Evolutionary conservation across 2,888 invertebrate species (phyloP), one percentile per base, ranked within the genome.

Genomic region (Meiosimyza decipiens): DNA sequence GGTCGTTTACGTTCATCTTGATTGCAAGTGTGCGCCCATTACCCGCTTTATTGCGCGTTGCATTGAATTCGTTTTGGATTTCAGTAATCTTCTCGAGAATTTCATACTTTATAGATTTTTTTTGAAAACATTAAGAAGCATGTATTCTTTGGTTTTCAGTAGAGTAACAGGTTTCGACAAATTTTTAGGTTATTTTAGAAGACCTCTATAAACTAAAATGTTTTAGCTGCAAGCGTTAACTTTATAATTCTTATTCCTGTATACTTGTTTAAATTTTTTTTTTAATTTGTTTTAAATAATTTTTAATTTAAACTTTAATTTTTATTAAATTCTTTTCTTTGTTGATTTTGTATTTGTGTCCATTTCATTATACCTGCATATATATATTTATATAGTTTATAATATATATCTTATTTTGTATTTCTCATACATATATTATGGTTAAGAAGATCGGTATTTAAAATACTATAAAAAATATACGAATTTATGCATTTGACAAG

Each of bases 11-110:
- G 71, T 80, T 28, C 76, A 77, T 67, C 52, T 74, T 75, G 82
- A 85, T 79, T 87, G 87, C 82, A 81, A 86, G 79, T 87, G 87
- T 83, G 85, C 83, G 79, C 83, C 84, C 77, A 86, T 87, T 79
- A 85, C 86, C 71, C 86, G 86, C 70, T 87, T 87, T 79, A 80
- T 87, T 77, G 86, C 86, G 70, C 82, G 82, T 63, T 76, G 83
- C 75, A 84, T 87, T 76, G 84, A 86, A 71, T 86, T 83, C 79
- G 76, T 87, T 71, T 75, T 85, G 79, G 84, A 86, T 77, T 67
- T 83, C 73, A 80, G 82, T 77, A 86, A 87, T 80, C 73, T 85
- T 72, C 77, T 87, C 75, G 79, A 82, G 77, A 81, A 87, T 79
- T 86, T 83, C 79, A 77, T 79, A 67, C 80, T 87, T 67, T 87